Percentiles rank a stretch among this genome's conserved stretches.
Conservation (phyloP, 2,113 vertebrate species). For the Empidonax alnorum region DNA sequence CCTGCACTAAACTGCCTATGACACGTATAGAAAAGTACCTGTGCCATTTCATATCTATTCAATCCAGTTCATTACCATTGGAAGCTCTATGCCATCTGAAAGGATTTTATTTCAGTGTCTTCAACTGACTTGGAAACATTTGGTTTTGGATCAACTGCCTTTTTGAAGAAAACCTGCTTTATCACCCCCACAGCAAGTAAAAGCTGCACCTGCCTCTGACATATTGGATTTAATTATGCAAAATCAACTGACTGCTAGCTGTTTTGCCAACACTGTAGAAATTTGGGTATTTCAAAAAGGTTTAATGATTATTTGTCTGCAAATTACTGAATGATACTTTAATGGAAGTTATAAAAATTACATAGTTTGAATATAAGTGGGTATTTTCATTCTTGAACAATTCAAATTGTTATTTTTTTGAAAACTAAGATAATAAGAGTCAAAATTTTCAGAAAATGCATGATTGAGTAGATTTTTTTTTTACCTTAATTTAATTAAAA, state of each 20-base stretch:
- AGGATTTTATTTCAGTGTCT: not conserved
- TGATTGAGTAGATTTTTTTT: not conserved
- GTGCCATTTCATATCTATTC: not conserved
- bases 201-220: not conserved
- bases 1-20: not conserved
- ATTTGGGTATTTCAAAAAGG: not conserved
- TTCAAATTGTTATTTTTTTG: not conserved
- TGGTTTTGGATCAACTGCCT: not conserved
- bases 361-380: not conserved
- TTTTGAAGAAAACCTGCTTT: not conserved
- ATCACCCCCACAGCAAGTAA: not conserved
- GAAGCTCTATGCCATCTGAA: not conserved
- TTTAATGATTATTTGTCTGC: not conserved
- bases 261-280: not conserved
- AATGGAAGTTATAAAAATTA: not conserved
- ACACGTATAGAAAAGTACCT: rapidly evolving
- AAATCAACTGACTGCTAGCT: not conserved
- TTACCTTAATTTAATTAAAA: not conserved
- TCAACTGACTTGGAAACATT: not conserved
- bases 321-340: not conserved
- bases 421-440: not conserved
- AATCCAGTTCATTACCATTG: not conserved
- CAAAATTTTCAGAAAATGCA: not conserved
- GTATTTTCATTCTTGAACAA: not conserved
- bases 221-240: not conserved